Evolutionary conservation across 1,140 invertebrate genomes (phyloP).

Genomic region (Atta cephalotes): DNA sequence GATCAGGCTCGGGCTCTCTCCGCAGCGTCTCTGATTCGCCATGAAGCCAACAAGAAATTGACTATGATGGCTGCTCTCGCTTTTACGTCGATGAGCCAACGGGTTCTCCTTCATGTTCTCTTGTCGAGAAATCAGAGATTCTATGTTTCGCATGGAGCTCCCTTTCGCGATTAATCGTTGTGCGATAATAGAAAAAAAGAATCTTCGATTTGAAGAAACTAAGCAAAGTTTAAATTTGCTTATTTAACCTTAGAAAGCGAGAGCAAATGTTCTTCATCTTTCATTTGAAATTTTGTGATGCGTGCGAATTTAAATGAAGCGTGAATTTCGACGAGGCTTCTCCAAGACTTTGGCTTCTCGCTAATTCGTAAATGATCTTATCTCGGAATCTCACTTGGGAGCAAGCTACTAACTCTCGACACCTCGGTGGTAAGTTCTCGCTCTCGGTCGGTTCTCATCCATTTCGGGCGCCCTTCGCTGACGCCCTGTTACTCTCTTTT

Average conservation of each 20-base stretch:
- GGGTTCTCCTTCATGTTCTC: slow-evolving; percentile 43
- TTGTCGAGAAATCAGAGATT: slow-evolving; percentile 12
- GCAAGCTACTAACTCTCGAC: slow-evolving; percentile 78
- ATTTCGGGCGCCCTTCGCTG: slow-evolving; percentile 50
- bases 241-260: not conserved
- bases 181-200: not conserved
- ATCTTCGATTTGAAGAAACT: not conserved
- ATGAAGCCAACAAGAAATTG: slow-evolving; percentile 78
- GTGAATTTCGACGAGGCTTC: slow-evolving; percentile 60
- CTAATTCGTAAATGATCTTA: slow-evolving; percentile 74
- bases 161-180: slow-evolving; percentile 14
- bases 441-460: slow-evolving; percentile 43
- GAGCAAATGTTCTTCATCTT: not conserved
- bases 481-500: slow-evolving; percentile 6
- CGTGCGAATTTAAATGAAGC: slow-evolving; percentile 22
- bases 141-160: not conserved
- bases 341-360: slow-evolving; percentile 50
- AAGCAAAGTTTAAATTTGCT: not conserved
- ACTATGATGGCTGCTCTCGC: slow-evolving; percentile 73
- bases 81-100: slow-evolving; percentile 47
- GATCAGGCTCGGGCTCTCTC: slow-evolving; percentile 75
- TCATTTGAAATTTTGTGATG: not conserved
- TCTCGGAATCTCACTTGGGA: slow-evolving; percentile 73
- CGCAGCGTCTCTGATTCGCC: slow-evolving; percentile 80
- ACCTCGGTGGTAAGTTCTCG: slow-evolving; percentile 75